Evolutionary conservation across 1,140 invertebrate species (phyloP).

Genomic region (Centruroides vittatus): DNA sequence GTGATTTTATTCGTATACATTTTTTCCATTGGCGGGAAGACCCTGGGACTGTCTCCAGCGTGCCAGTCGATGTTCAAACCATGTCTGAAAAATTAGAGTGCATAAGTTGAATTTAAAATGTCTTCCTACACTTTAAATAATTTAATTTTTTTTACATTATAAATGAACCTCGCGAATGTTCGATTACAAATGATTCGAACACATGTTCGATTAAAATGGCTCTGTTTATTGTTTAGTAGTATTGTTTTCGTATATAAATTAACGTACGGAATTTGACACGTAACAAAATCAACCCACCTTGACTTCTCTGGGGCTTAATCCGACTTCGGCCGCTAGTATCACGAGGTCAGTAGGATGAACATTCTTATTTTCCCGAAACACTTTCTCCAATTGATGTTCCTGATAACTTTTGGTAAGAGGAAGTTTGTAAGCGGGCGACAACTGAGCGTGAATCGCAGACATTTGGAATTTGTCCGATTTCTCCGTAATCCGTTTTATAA

Average conservation of each 20-base stretch:
- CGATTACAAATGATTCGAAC: too few relatives aligned
- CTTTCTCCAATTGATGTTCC: background rate
- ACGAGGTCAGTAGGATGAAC: background rate
- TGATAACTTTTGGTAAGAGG: background rate
- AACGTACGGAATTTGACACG: too few relatives aligned
- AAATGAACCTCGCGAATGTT: too few relatives aligned
- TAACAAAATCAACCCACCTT: background rate
- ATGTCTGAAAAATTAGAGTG: background rate
- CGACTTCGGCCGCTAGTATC: background rate
- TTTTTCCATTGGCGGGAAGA: background rate
- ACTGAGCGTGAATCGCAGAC: background rate
- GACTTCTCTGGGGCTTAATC: background rate
- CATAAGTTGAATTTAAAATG: too few relatives aligned
- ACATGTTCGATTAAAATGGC: too few relatives aligned
- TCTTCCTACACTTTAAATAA: too few relatives aligned
- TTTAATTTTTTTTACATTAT: too few relatives aligned
- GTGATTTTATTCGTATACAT: background rate
- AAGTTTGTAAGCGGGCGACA: background rate
- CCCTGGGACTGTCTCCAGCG: background rate
- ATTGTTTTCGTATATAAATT: too few relatives aligned
- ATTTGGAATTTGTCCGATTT: background rate
- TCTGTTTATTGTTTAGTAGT: too few relatives aligned
- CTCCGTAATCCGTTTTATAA: too few relatives aligned
- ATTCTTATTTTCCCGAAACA: background rate
- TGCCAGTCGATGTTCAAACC: background rate